phyloP scores from a whole-genome alignment of 2,113 vertebrate species.

The Xiphophorus maculatus region DNA sequence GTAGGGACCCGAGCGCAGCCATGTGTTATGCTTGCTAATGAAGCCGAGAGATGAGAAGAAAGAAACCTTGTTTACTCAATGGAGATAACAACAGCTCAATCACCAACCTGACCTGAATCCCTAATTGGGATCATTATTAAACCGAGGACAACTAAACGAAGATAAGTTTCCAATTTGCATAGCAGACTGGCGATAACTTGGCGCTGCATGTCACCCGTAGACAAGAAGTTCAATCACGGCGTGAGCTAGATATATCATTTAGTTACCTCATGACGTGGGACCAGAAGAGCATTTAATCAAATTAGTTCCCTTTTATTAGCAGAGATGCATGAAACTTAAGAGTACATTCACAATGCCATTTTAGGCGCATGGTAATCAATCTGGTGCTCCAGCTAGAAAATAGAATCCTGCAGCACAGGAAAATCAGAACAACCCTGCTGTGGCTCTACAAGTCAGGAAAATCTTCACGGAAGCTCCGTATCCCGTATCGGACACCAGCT shows the following conservation, averaged over 20 bases:
- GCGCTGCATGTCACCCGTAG: constrained; percentile 38
- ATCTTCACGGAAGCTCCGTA: neutral
- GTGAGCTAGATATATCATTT: constrained; percentile 27
- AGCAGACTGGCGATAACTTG: constrained; percentile 43
- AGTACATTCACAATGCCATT: no score
- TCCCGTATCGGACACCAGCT: constrained; percentile 30
- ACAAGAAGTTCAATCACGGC: constrained; percentile 43
- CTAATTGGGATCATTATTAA: constrained; percentile 77
- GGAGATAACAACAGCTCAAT: constrained; percentile 77
- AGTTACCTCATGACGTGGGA: constrained; percentile 12
- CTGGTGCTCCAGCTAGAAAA: neutral
- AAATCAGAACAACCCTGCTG: constrained; percentile 15
- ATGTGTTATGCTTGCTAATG: constrained; percentile 73
- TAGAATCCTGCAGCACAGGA: neutral
- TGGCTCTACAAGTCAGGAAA: constrained; percentile 2
- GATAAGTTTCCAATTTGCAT: constrained; percentile 71
- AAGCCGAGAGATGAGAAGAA: constrained; percentile 64
- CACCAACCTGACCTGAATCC: constrained; percentile 72
- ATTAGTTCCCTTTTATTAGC: constrained; percentile 10
- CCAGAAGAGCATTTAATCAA: constrained; percentile 26
- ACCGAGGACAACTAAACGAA: constrained; percentile 52
- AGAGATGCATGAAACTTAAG: neutral
- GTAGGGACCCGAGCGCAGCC: constrained; percentile 44
- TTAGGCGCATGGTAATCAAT: no score
- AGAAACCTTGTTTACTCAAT: constrained; percentile 76